Percentiles rank a stretch among this genome's conserved stretches.
Conservation (phyloP, 2,113 vertebrate genomes). For the Aspidoscelis tigris region DNA sequence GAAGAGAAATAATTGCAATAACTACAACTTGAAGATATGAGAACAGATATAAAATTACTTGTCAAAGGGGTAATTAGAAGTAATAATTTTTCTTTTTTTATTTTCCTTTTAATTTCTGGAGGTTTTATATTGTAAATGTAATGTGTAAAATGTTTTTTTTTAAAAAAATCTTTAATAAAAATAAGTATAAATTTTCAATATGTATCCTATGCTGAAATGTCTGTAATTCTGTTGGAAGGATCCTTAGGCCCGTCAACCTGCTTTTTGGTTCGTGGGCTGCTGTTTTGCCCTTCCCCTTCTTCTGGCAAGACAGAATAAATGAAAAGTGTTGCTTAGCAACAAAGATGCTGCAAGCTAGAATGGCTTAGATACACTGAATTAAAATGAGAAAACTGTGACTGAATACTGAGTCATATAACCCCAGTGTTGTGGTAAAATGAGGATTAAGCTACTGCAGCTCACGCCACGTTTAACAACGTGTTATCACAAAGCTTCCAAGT, state of each 20-base stretch:
- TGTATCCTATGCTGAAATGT: slow-evolving; percentile 13
- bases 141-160: too few species aligned
- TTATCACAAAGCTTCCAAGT: not conserved
- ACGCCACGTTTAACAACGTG: not conserved
- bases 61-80: too few species aligned
- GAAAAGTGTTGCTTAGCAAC: slow-evolving; percentile 74
- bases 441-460: not conserved
- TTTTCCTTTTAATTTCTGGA: too few species aligned
- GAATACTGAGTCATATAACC: not conserved
- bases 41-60: too few species aligned
- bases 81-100: too few species aligned
- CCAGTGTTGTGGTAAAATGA: not conserved
- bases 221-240: slow-evolving; percentile 46
- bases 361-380: slow-evolving; percentile 49
- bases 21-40: too few species aligned
- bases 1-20: too few species aligned
- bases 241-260: slow-evolving; percentile 50
- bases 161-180: too few species aligned
- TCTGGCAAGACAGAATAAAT: slow-evolving; percentile 57
- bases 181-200: not conserved
- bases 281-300: slow-evolving; percentile 48
- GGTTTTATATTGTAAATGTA: too few species aligned
- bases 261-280: slow-evolving; percentile 56
- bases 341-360: slow-evolving; percentile 49
- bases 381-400: slow-evolving; percentile 56